Base-by-base conservation (phyloP, 2,888 invertebrate genomes). In the Pheosia tremula region DNA sequence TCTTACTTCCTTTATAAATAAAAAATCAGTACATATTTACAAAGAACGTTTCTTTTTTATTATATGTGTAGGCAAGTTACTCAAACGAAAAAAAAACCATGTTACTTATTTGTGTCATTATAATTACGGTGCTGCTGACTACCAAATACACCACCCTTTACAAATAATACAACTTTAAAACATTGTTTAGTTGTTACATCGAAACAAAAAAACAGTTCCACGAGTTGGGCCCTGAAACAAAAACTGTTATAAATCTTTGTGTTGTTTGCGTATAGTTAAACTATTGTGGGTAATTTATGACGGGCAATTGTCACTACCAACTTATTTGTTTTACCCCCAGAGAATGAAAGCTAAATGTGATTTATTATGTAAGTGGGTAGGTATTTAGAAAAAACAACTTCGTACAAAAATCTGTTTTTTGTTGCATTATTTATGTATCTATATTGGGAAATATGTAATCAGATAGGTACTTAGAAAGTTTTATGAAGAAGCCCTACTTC, bases 191-290 rank as follows among this genome's bases (percentile, higher is more conserved):
- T 11, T 50, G 50, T 49, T 49, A 49, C 50, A 8, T 24, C 8
- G 72, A 24, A 24, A 24, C 24, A 24, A 24, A 67, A 65, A 69
- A 71, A 74, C 75, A 71, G 50, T 8, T 50, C 9, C 24, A 8
- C 2, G 3, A 50, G 50, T 13, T 50, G 4, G 8, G 50, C 7
- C 2, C 9, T 50, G 41, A 59, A 64, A 64, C 60, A 78, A 61
- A 71, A 74, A 68, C 62, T 61, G 62, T 61, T 64, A 66, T 80
- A 79, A 77, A 80, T 81, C 75, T 77, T 64, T 49, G 57, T 56
- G 58, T 69, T 61, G 59, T 65, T 72, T 69, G 71, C 70, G 64
- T 69, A 66, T 63, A 74, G 59, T 69, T 62, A 55, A 64, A 66
- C 59, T 59, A 60, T 57, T 52, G 49, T 72, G 39, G 8, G 8